A percentile compares a stretch with the other conserved stretches of the same genome.
Evolutionary conservation across 2,113 vertebrate genomes (phyloP).

Genomic region (Daboia siamensis): DNA sequence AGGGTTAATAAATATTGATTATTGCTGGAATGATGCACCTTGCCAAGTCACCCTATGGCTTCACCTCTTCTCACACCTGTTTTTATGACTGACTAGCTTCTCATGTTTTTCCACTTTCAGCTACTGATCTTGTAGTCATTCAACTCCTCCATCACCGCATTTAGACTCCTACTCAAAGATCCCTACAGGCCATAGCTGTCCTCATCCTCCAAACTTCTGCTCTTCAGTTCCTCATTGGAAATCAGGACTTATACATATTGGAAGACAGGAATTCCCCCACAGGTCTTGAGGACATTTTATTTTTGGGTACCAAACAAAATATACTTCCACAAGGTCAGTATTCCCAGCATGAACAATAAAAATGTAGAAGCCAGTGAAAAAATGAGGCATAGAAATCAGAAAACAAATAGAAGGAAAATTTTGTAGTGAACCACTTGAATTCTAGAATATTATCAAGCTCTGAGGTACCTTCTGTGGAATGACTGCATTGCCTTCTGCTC

Average conservation of each 20-base stretch:
- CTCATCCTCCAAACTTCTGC: neutral
- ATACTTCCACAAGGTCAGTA: neutral
- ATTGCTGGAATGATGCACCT: neutral
- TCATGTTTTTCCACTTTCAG: neutral
- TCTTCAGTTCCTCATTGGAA: neutral
- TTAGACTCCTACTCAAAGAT: neutral
- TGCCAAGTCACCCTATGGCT: neutral
- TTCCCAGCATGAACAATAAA: neutral
- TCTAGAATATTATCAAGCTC: neutral
- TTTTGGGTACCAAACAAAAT: neutral
- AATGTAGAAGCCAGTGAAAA: neutral
- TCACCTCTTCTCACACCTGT: neutral
- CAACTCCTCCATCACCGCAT: neutral
- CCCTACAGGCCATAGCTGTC: neutral
- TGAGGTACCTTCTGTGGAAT: neutral
- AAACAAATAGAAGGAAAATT: neutral
- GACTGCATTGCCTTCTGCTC: neutral
- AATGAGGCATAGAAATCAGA: neutral
- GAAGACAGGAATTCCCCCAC: neutral
- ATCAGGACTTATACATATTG: neutral
- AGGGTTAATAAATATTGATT: neutral
- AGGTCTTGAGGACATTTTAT: neutral
- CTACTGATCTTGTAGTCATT: neutral
- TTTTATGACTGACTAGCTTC: neutral
- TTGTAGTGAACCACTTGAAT: neutral